A percentile compares a stretch with the other conserved stretches of the same genome.
Conservation (phyloP, 2,888 invertebrate species). For the Bruchidius siliquastri region DNA sequence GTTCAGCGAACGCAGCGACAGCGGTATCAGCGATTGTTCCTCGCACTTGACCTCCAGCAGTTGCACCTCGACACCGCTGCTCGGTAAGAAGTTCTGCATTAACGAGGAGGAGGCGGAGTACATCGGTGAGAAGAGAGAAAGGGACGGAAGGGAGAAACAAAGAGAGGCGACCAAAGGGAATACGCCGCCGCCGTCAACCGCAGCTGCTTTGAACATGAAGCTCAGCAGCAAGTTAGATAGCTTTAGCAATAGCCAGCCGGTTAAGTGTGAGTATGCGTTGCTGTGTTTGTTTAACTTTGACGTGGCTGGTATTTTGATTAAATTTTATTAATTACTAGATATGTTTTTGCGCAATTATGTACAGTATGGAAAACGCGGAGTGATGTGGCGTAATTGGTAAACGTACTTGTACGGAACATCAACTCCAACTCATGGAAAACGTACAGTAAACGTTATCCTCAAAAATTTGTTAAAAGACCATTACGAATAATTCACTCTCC, state of each 20-base stretch:
- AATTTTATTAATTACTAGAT: too few species aligned
- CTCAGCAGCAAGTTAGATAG: slow-evolving; percentile 27
- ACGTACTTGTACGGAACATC: too few species aligned
- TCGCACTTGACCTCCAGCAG: slow-evolving; percentile 33
- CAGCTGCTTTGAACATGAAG: slow-evolving; percentile 14
- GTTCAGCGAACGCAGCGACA: slow-evolving; percentile 54
- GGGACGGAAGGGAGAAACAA: slow-evolving; percentile 2
- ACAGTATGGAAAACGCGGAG: too few species aligned
- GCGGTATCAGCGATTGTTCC: slow-evolving; percentile 55
- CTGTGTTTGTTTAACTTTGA: background rate
- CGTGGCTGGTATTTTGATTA: too few species aligned
- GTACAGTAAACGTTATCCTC: too few species aligned
- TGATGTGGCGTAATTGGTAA: too few species aligned
- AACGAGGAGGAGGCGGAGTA: slow-evolving; percentile 40
- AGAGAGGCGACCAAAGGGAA: background rate
- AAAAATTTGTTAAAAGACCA: too few species aligned
- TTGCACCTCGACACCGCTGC: slow-evolving; percentile 36
- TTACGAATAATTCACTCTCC: too few species aligned
- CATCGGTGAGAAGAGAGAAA: background rate
- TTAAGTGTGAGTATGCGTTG: slow-evolving; percentile 27
- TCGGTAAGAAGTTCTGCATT: slow-evolving; percentile 40
- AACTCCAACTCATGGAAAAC: too few species aligned
- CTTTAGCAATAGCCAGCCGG: slow-evolving; percentile 24
- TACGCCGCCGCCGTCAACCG: slow-evolving; percentile 3
- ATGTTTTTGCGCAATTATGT: too few species aligned